Conservation (phyloP, 1,140 invertebrate species). For the Condylostylus longicornis region DNA sequence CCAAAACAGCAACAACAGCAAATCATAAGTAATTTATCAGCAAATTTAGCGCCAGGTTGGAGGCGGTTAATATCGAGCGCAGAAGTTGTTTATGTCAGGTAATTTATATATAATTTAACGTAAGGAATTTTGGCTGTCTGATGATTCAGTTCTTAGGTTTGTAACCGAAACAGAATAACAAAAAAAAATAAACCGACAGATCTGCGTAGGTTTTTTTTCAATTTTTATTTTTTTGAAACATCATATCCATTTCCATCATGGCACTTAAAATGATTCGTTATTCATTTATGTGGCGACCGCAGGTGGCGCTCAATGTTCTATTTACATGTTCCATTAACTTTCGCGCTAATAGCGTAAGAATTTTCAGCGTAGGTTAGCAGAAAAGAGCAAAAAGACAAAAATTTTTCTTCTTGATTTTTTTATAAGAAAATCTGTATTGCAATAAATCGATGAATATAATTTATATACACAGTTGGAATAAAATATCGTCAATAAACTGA, state of each 20-base stretch:
- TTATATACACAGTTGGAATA: too few relatives aligned
- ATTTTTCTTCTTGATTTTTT: too few relatives aligned
- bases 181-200: background rate
- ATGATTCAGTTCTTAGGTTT: background rate
- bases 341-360: too few relatives aligned
- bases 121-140: background rate
- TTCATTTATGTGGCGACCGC: background rate
- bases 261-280: background rate
- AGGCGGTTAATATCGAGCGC: slow-evolving; percentile 25
- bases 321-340: too few relatives aligned
- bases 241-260: background rate
- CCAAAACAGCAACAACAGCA: slow-evolving; percentile 10
- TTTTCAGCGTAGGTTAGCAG: too few relatives aligned
- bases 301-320: too few relatives aligned
- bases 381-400: too few relatives aligned
- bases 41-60: slow-evolving; percentile 32
- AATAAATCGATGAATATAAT: too few relatives aligned
- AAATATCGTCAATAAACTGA: too few relatives aligned
- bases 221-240: slow-evolving; percentile 1
- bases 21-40: slow-evolving; percentile 4
- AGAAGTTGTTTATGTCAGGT: slow-evolving; percentile 32
- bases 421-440: too few relatives aligned
- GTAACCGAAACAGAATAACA: background rate
- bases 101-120: slow-evolving; percentile 10
- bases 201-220: slow-evolving; percentile 1